Base-by-base conservation (phyloP, 2,797 vertebrate genomes). In the Danio kyathit region DNA sequence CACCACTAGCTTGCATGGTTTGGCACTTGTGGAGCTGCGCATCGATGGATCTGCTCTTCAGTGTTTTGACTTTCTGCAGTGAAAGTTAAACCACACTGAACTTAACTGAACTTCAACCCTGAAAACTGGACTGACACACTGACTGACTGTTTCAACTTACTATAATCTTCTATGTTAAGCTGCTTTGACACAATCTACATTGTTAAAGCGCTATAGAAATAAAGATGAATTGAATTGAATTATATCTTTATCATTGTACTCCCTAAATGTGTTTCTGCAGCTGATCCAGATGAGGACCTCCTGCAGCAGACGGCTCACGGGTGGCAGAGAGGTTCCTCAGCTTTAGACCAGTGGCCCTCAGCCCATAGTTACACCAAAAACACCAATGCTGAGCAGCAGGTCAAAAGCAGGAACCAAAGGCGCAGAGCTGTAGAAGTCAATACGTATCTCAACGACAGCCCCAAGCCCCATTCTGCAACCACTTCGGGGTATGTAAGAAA, bases 311-410 rank as follows among this genome's bases (percentile, higher is more conserved):
- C 83, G 48, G 5, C 59, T 17, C 87, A 84, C 79, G 89, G 88
- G 5, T 87, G 86, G 90, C 88, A 85, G 74, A 89, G 85, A 84
- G 82, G 83, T 41, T 21, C 48, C 40, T 59, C 80, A 16, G 16
- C 13, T 60, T 46, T 71, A 40, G 84, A 85, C 16, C 48, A 54
- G 12, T 73, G 82, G 86, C 84, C 76, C 8, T 49, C 78, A 12
- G n/a, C 74, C 69, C 88, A 87, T 79, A 88, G 87, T 60, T 86
- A 81, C 9, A 84, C 86, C 0, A 94, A 93, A 71, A 88, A 87
- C 0, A 89, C 89, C 65, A 92, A 90, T 87, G 89, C 79, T 29
- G 91, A 92, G 5, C 63, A 78, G 38, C 89, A 86, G 61, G 87
- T 82, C 14, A 90, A 87, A 71, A 89, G 84, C 84, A 72, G 83